Base-by-base conservation (phyloP, 1,140 invertebrate genomes). In the Papilio glaucus region DNA sequence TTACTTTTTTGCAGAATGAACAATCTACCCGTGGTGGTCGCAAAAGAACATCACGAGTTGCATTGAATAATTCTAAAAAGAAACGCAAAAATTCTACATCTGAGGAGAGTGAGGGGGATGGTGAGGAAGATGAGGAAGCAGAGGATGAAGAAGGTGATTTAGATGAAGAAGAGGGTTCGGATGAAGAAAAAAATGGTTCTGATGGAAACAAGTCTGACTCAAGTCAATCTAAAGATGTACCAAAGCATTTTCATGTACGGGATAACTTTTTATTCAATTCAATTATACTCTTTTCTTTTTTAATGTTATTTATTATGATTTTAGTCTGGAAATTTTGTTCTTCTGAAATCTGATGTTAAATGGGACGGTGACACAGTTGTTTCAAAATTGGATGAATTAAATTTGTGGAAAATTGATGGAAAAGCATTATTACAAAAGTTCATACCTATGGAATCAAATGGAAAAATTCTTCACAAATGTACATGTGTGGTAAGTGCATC, bases 331-430 rank as follows among this genome's bases (percentile, higher is more conserved):
- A 95, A 95, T 83, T 96, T 96, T 88, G 95, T 96, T 21, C 93
- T 96, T 73, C 88, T 95, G 77, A 96, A 96, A 93, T 93, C 94
- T 73, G 95, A 96, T 84, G 93, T 95, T 18, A 92, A 93, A 84
- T 94, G 93, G 93, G 93, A 93, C 76, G 93, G 93, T 71, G 93
- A 93, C 41, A 94, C 89, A 67, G 92, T 94, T 26, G 85, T 87
- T 72, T 91, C 92, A 70, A 93, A 93, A 70, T 76, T 93, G 77
- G 88, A 92, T 80, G 94, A 95, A 86, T 93, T 95, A 69, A 95
- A 95, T 77, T 93, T 97, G 73, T 97, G 96, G 96, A 96, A 96
- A 94, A 96, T 97, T 93, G 96, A 97, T 94, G 96, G 96, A 41
- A 97, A 96, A 93, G 96, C 96, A 24, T 90, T 97, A 71, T 89